phyloP scores from a whole-genome alignment of 1,140 invertebrate species.

The Megathymus violae region DNA sequence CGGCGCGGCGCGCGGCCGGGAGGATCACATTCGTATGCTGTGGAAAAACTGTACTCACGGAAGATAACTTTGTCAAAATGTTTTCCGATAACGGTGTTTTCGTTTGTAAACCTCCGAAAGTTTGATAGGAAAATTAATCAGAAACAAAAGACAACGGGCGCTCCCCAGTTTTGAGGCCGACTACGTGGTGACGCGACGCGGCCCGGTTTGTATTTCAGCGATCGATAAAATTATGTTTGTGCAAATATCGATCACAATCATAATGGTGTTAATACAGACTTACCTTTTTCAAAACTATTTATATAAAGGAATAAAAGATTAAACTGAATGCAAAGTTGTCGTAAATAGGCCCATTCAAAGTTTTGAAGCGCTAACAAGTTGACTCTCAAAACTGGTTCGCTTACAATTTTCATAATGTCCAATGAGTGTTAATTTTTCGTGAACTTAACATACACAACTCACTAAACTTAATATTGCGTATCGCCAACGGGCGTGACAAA shows the following conservation, averaged over 20 bases:
- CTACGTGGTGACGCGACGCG: too few species aligned
- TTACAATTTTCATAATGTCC: slow-evolving; percentile 73
- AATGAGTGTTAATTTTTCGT: slow-evolving; percentile 66
- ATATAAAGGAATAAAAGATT: too few species aligned
- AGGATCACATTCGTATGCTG: slow-evolving; percentile 67
- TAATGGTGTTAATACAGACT: too few species aligned
- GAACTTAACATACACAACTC: slow-evolving; percentile 59
- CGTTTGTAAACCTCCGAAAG: slow-evolving; percentile 81
- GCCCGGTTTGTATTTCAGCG: too few species aligned
- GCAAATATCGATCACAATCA: too few species aligned
- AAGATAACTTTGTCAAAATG: slow-evolving; percentile 71
- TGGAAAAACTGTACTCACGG: slow-evolving; percentile 72
- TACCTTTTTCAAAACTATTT: too few species aligned
- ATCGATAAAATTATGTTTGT: too few species aligned
- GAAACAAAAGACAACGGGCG: slow-evolving; percentile 59
- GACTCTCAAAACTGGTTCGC: slow-evolving; percentile 48
- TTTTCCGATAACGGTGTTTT: slow-evolving; percentile 74
- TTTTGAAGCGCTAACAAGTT: not conserved
- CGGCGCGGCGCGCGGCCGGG: slow-evolving; percentile 57
- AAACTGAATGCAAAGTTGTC: too few species aligned
- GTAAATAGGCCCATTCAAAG: too few species aligned
- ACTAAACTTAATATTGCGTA: slow-evolving; percentile 71
- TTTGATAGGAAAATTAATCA: slow-evolving; percentile 80
- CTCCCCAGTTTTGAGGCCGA: slow-evolving; percentile 52
- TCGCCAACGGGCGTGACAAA: slow-evolving; percentile 66